phyloP scores from a whole-genome alignment of 1,140 invertebrate genomes.

The Drosophila tani region DNA sequence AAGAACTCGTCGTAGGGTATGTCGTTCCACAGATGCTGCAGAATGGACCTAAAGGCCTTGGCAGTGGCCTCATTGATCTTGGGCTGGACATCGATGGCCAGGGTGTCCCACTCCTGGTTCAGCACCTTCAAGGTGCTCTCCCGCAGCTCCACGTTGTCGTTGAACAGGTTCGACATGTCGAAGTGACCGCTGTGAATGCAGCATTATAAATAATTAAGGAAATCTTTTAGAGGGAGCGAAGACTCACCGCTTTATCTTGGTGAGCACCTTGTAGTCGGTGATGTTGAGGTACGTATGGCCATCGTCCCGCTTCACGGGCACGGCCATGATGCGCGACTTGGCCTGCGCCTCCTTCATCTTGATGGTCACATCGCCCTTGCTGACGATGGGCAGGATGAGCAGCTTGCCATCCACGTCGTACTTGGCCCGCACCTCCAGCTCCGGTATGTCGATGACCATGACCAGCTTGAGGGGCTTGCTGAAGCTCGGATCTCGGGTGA shows the following conservation, averaged over 20 bases:
- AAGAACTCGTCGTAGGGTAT: slow-evolving; percentile 69
- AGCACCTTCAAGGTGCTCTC: slow-evolving; percentile 62
- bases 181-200: slow-evolving; percentile 44
- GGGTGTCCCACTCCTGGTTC: slow-evolving; percentile 51
- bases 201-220: background rate
- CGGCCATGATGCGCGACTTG: slow-evolving; percentile 31
- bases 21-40: slow-evolving; percentile 48
- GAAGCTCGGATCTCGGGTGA: slow-evolving; percentile 36
- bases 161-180: slow-evolving; percentile 59
- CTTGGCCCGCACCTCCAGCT: slow-evolving; percentile 50
- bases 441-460: slow-evolving; percentile 1
- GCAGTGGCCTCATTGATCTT: slow-evolving; percentile 46
- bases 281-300: slow-evolving; percentile 58
- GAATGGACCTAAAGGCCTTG: slow-evolving; percentile 2
- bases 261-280: slow-evolving; percentile 37
- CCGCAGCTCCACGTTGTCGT: slow-evolving; percentile 49
- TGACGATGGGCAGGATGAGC: slow-evolving; percentile 56
- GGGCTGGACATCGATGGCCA: slow-evolving; percentile 58
- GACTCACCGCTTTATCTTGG: slow-evolving; percentile 56
- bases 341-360: slow-evolving; percentile 23
- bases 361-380: slow-evolving; percentile 44
- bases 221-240: background rate
- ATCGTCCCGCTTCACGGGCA: slow-evolving; percentile 44
- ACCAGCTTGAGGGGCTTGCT: slow-evolving; percentile 48
- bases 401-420: slow-evolving; percentile 66